A percentile compares a stretch with the other conserved stretches of the same genome.
Evolutionary conservation across 1,140 invertebrate genomes (phyloP).

Genomic region (Agrilus planipennis): DNA sequence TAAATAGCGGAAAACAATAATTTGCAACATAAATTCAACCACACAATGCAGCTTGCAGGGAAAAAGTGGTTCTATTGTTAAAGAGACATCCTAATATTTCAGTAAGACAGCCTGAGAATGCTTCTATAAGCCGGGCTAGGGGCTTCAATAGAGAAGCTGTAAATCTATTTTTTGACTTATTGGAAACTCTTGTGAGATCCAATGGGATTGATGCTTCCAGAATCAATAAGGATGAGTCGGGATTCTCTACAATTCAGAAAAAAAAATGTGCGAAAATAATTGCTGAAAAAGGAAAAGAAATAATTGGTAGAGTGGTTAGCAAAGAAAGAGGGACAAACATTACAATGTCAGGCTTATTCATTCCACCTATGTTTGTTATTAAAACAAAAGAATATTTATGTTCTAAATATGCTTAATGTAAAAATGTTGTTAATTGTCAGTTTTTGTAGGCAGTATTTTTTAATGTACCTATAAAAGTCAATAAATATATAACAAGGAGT

Average conservation of each 20-base stretch:
- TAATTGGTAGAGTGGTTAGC: conserved; percentile 11
- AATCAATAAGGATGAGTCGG: no score
- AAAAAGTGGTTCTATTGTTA: conserved; percentile 7
- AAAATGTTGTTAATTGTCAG: no score
- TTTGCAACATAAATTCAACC: neutral
- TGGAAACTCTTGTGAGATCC: no score
- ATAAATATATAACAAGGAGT: no score
- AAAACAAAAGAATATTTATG: no score
- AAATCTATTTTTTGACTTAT: conserved; percentile 20
- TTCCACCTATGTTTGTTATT: no score
- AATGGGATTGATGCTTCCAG: no score
- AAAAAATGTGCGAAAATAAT: conserved; percentile 12
- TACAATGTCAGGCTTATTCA: conserved; percentile 17
- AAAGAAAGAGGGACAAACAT: conserved; percentile 11
- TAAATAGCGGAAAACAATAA: neutral
- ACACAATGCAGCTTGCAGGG: neutral
- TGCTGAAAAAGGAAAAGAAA: conserved; percentile 10
- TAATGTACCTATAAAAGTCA: no score
- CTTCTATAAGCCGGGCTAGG: conserved; percentile 17
- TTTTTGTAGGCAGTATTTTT: no score
- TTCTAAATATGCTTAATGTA: no score
- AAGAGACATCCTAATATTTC: conserved; percentile 20
- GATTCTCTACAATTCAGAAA: no score
- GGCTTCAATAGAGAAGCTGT: conserved; percentile 18
- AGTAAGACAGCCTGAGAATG: conserved; percentile 21